phyloP scores from a whole-genome alignment of 2,113 vertebrate species.

The Sterna hirundo region DNA sequence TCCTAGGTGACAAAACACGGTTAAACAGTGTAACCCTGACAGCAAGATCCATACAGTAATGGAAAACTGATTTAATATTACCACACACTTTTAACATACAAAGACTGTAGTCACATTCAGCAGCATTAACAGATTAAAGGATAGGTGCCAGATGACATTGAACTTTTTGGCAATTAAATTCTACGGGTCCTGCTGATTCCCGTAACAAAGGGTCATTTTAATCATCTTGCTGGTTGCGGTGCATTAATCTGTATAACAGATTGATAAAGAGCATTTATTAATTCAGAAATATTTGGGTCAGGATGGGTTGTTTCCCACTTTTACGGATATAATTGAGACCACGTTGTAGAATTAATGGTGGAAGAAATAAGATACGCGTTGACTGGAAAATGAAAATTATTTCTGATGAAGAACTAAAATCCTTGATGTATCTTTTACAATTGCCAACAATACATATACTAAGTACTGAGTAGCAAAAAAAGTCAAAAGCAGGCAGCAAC shows the following conservation, averaged over 20 bases:
- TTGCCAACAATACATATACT: slow-evolving; percentile 17
- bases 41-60: slow-evolving; percentile 26
- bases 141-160: slow-evolving; percentile 65
- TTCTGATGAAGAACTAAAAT: slow-evolving; percentile 70
- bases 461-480: background rate
- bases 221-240: slow-evolving; percentile 71
- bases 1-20: background rate
- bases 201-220: slow-evolving; percentile 78
- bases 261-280: slow-evolving; percentile 79
- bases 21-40: slow-evolving; percentile 19
- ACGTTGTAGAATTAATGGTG: slow-evolving; percentile 79
- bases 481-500: background rate
- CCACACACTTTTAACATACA: slow-evolving; percentile 45
- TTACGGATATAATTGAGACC: slow-evolving; percentile 72
- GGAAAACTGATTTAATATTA: slow-evolving; percentile 21
- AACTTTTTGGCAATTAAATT: slow-evolving; percentile 73
- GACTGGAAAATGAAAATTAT: slow-evolving; percentile 79
- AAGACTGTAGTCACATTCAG: slow-evolving; percentile 1
- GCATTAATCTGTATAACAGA: slow-evolving; percentile 79
- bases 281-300: slow-evolving; percentile 73
- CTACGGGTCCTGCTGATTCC: slow-evolving; percentile 55
- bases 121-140: slow-evolving; percentile 59
- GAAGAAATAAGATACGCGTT: slow-evolving; percentile 81
- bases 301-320: slow-evolving; percentile 72
- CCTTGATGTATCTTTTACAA: slow-evolving; percentile 57